These are phyloP conservation scores for Zygaena filipendulae DNA, from an alignment of 2,888 invertebrate genomes.

Conservation along the genomic window DNA sequence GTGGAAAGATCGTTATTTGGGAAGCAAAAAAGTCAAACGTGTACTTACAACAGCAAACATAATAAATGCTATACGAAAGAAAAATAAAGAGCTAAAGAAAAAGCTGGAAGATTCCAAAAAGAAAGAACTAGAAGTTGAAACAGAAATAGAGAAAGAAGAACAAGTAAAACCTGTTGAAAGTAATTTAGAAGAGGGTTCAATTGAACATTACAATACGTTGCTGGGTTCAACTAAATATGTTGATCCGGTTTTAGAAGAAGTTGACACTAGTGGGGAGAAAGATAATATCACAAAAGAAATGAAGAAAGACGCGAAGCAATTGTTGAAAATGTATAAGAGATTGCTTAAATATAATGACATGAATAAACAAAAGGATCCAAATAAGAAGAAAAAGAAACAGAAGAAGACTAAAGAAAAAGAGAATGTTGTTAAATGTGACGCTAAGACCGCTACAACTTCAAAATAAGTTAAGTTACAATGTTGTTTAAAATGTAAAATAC, in stretches of 20 bases:
- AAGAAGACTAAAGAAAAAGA: slow-evolving; percentile 24
- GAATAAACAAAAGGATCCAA: slow-evolving; percentile 30
- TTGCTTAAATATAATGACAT: slow-evolving; percentile 51
- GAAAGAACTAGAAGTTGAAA: slow-evolving; percentile 12
- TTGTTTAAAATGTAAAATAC: no score
- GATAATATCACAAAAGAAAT: slow-evolving; percentile 23
- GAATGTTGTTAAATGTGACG: no score
- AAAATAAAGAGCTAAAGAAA: slow-evolving; percentile 58
- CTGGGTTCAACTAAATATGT: slow-evolving; percentile 45
- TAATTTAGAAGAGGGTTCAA: slow-evolving; percentile 50
- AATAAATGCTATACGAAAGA: slow-evolving; percentile 70
- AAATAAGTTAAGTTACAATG: no score
- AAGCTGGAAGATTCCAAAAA: slow-evolving; percentile 37
- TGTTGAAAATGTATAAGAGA: slow-evolving; percentile 58
- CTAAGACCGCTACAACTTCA: no score
- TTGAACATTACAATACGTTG: slow-evolving; percentile 65
- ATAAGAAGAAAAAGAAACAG: slow-evolving; percentile 39
- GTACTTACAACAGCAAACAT: slow-evolving; percentile 60
- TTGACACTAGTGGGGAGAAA: slow-evolving; percentile 11
- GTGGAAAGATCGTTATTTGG: slow-evolving; percentile 71
- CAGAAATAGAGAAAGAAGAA: slow-evolving; percentile 19
- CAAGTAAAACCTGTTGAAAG: slow-evolving; percentile 9
- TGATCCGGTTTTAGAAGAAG: slow-evolving; percentile 29
- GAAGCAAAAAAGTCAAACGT: slow-evolving; percentile 68
- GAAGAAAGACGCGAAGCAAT: slow-evolving; percentile 53